Evolutionary conservation across 30 jellyfish, hydroid and myxozoan species (phyloP).

Genomic region (Cassiopea andromeda): DNA sequence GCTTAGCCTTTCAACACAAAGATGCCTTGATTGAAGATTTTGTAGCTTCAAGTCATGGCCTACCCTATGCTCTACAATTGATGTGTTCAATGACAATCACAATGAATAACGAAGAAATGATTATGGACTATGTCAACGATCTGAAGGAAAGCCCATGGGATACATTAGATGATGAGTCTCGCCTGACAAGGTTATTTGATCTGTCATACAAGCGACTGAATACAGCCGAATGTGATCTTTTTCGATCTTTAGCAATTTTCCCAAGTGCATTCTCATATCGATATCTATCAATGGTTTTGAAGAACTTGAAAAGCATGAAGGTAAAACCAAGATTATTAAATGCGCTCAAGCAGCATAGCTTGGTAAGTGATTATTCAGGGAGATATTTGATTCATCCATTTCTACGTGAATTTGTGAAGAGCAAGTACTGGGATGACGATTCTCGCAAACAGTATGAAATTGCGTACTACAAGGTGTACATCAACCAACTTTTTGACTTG

Average conservation of each 20-base stretch:
- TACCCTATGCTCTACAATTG: constrained; percentile 17
- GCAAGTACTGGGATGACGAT: background rate
- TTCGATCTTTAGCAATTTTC: constrained; percentile 39
- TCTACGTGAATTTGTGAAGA: background rate
- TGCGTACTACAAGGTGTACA: background rate
- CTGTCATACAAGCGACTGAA: background rate
- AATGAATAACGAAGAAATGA: background rate
- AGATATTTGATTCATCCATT: constrained; percentile 8
- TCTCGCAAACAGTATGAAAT: background rate
- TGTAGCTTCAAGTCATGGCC: constrained; percentile 3
- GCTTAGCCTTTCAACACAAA: background rate
- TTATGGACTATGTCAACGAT: constrained; percentile 3
- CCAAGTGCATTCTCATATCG: constrained; percentile 15
- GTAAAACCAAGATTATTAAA: background rate
- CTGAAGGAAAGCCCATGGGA: background rate
- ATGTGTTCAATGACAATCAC: no score
- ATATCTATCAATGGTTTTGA: background rate
- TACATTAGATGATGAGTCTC: background rate
- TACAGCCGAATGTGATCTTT: no score
- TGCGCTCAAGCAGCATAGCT: background rate
- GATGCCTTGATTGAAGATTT: background rate
- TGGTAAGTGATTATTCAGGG: background rate
- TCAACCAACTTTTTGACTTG: constrained; percentile 4
- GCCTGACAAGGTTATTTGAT: background rate
- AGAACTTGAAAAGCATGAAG: background rate